Conservation (phyloP, 53 echinoderm and acorn worm genomes). For the Actinopyga echinites region DNA sequence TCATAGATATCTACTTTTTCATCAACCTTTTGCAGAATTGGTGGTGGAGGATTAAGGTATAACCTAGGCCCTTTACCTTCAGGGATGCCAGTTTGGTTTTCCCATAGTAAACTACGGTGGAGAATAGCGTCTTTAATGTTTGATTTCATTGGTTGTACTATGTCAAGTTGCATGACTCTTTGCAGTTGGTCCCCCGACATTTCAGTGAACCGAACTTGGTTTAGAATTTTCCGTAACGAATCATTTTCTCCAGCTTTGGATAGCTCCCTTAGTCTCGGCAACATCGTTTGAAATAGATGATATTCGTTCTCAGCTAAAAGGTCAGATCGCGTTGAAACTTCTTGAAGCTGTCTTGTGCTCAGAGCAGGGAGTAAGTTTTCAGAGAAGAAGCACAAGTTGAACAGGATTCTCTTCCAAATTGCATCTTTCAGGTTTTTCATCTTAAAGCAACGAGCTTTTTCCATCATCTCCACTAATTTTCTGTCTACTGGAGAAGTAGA, state of each 20-base stretch:
- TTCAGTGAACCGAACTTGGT: slow-evolving; percentile 8
- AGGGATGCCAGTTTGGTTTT: background rate
- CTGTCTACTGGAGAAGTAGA: background rate
- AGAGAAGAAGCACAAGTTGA: background rate
- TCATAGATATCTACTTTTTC: too few relatives aligned
- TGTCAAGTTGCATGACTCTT: background rate
- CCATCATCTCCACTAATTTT: background rate
- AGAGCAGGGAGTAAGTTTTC: background rate
- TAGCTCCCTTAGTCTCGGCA: background rate
- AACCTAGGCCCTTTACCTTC: background rate
- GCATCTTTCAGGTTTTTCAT: background rate
- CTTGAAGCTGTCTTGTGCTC: background rate
- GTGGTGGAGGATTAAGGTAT: background rate
- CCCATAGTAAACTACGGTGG: slow-evolving; percentile 22
- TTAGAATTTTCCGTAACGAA: background rate
- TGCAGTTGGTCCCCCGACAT: slow-evolving; percentile 11
- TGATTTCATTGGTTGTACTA: background rate
- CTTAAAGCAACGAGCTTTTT: background rate
- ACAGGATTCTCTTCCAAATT: background rate
- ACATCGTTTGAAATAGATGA: background rate
- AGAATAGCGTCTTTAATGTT: background rate
- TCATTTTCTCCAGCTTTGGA: background rate
- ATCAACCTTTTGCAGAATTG: background rate
- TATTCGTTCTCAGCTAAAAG: slow-evolving; percentile 10
- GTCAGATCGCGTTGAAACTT: background rate